A percentile compares a stretch with the other conserved stretches of the same genome.
Evolutionary conservation across 2,888 invertebrate species (phyloP).

Genomic region (Dicyrtomina minuta): DNA sequence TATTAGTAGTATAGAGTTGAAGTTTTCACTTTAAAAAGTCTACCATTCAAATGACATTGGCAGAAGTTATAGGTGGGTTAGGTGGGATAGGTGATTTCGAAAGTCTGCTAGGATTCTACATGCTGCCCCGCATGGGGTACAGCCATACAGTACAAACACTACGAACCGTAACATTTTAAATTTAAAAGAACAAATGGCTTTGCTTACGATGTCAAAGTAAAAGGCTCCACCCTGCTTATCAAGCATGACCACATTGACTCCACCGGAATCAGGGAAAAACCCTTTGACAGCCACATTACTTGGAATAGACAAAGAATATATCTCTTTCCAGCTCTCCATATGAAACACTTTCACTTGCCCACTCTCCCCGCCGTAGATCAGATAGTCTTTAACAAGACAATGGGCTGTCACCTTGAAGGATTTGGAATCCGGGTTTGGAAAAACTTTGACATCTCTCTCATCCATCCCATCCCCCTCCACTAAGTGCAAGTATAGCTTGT

Average conservation of each 20-base stretch:
- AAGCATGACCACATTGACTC: conserved; percentile 71
- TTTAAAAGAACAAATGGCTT: too few relatives aligned
- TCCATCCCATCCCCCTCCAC: conserved; percentile 64
- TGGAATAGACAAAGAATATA: conserved; percentile 75
- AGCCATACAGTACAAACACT: too few relatives aligned
- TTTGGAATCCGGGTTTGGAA: conserved; percentile 76
- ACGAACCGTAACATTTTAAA: too few relatives aligned
- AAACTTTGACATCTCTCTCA: conserved; percentile 77
- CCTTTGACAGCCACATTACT: conserved; percentile 66
- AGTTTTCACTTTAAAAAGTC: too few relatives aligned
- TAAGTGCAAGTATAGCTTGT: conserved; percentile 77
- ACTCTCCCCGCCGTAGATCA: conserved; percentile 85
- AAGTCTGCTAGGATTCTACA: too few relatives aligned
- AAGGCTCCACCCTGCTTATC: conserved; percentile 81
- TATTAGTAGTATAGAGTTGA: too few relatives aligned
- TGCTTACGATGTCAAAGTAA: conserved; percentile 73
- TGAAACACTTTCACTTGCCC: conserved; percentile 67
- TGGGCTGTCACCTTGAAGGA: conserved; percentile 79
- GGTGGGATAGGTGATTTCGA: too few relatives aligned
- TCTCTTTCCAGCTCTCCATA: conserved; percentile 84
- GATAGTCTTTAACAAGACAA: conserved; percentile 83
- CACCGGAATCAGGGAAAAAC: conserved; percentile 78
- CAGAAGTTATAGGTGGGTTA: too few relatives aligned
- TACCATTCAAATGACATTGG: too few relatives aligned
- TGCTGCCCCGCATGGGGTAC: too few relatives aligned